Conservation (phyloP, 1,140 invertebrate species). For the Adoxophyes honmai region DNA sequence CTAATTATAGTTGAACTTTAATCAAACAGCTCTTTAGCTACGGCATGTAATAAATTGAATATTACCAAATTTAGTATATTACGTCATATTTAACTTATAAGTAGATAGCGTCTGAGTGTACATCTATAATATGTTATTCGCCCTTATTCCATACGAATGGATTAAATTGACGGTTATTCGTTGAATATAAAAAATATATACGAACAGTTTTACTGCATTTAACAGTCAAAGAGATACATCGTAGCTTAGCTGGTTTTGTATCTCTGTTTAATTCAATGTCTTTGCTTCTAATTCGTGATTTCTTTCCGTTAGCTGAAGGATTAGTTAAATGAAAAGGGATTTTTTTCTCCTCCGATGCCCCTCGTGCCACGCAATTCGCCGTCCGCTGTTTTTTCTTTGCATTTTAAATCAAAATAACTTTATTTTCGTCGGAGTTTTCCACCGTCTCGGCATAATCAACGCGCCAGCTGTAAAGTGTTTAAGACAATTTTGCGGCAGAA, state of each 20-base stretch:
- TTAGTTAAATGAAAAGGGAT: constrained; percentile 59
- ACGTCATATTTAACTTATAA: too few species aligned
- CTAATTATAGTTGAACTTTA: constrained; percentile 63
- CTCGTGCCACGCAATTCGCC: constrained; percentile 29
- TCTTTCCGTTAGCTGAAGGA: constrained; percentile 38
- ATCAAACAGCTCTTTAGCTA: constrained; percentile 37
- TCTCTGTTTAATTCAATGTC: constrained; percentile 29
- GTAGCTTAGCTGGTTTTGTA: constrained; percentile 10
- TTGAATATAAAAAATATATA: too few species aligned
- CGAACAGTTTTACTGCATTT: too few species aligned
- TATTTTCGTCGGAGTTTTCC: constrained; percentile 60
- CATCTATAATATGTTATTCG: too few species aligned
- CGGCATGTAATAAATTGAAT: too few species aligned
- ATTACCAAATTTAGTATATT: too few species aligned
- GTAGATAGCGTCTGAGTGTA: too few species aligned
- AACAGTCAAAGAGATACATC: too few species aligned
- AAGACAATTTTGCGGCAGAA: constrained; percentile 56
- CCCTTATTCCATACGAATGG: too few species aligned
- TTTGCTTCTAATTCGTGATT: constrained; percentile 38
- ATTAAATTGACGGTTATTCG: too few species aligned
- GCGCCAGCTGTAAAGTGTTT: constrained; percentile 52
- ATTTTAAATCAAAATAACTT: constrained; percentile 73
- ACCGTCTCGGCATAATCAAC: constrained; percentile 65
- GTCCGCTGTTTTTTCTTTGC: constrained; percentile 53
- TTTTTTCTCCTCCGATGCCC: constrained; percentile 30